Conservation (phyloP, 2,888 invertebrate species). For the Cheilosia scutellata region DNA sequence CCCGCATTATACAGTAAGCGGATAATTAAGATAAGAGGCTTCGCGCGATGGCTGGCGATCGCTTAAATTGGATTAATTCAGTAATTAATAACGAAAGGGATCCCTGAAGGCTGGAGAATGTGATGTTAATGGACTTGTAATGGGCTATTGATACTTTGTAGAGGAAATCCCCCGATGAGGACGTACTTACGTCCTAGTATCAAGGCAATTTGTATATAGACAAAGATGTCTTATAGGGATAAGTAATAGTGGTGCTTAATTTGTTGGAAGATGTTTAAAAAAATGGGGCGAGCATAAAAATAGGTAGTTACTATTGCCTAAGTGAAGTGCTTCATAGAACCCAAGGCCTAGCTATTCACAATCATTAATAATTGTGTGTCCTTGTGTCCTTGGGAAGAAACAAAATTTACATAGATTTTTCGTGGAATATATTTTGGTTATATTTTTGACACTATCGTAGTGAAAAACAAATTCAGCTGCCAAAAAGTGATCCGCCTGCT, state of each 20-base stretch:
- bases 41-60: slow-evolving; percentile 48
- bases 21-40: slow-evolving; percentile 69
- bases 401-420: no score
- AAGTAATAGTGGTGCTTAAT: slow-evolving; percentile 17
- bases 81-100: slow-evolving; percentile 59
- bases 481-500: no score
- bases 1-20: slow-evolving; percentile 61
- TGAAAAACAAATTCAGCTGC: no score
- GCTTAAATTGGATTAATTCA: slow-evolving; percentile 69
- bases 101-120: slow-evolving; percentile 41
- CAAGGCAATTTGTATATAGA: background rate
- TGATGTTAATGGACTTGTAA: slow-evolving; percentile 46
- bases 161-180: slow-evolving; percentile 6
- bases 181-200: slow-evolving; percentile 19
- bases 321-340: no score
- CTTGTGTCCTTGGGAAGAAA: no score
- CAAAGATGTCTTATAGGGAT: background rate
- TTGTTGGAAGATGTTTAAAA: slow-evolving; percentile 18
- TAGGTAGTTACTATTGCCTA: no score
- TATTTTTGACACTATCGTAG: no score
- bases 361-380: no score
- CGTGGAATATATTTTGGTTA: no score
- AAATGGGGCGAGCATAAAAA: no score
- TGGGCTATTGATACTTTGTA: slow-evolving; percentile 46
- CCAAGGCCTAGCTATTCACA: no score